Evolutionary conservation across 2,888 invertebrate genomes (phyloP).

Genomic region (Xylota segnis): DNA sequence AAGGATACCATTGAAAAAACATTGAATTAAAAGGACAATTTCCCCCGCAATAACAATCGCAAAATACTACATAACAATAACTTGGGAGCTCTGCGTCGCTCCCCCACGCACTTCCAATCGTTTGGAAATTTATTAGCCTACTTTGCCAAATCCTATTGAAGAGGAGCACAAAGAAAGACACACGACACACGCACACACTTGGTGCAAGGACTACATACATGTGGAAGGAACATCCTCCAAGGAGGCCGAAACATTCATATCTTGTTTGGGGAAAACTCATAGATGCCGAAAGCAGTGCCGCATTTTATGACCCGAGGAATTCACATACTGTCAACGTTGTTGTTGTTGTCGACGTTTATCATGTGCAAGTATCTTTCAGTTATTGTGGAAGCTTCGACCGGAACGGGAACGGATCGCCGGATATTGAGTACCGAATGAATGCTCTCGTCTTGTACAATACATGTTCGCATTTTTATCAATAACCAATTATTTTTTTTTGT

Average conservation of each 20-base stretch:
- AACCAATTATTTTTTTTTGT: constrained; percentile 74
- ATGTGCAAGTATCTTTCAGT: constrained; percentile 60
- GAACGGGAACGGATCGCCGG: constrained; percentile 75
- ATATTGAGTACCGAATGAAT: constrained; percentile 73
- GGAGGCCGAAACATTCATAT: constrained; percentile 35
- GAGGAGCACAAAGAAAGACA: constrained; percentile 57
- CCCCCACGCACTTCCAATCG: constrained; percentile 24
- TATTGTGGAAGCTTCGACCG: constrained; percentile 72
- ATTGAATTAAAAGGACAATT: constrained; percentile 73
- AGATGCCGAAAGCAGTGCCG: constrained; percentile 60
- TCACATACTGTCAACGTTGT: constrained; percentile 37
- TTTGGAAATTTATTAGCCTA: constrained; percentile 75
- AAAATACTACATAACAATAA: constrained; percentile 61
- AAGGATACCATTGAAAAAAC: constrained; percentile 52
- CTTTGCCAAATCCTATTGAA: constrained; percentile 60
- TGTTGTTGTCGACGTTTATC: constrained; percentile 52
- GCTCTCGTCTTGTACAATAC: constrained; percentile 46
- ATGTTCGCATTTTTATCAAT: constrained; percentile 74
- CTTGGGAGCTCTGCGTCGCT: constrained; percentile 18
- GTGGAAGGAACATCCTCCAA: constrained; percentile 39
- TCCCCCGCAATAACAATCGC: constrained; percentile 69
- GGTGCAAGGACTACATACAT: background rate
- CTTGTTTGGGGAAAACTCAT: constrained; percentile 16
- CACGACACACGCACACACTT: constrained; percentile 26
- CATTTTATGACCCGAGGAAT: constrained; percentile 73